Conservation (phyloP, 2,797 vertebrate species). For the Acanthurus tractus region DNA sequence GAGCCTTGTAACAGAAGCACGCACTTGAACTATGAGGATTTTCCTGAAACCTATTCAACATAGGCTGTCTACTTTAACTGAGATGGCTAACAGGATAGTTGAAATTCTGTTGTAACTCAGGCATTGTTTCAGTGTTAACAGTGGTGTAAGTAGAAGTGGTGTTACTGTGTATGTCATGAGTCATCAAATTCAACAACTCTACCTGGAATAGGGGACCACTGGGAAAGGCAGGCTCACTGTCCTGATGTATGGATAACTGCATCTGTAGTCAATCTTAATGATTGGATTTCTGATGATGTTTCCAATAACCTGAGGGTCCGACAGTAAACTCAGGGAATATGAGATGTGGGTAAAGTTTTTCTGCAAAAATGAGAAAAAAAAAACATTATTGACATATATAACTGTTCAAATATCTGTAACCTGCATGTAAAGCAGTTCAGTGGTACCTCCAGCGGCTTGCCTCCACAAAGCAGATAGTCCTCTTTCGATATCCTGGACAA, state of each 20-base stretch:
- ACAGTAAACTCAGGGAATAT: conserved; percentile 77
- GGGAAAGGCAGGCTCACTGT: conserved; percentile 79
- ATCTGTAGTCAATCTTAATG: conserved; percentile 80
- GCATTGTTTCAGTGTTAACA: no score
- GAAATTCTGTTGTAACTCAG: not conserved
- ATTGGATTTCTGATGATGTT: conserved; percentile 81
- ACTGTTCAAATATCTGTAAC: not conserved
- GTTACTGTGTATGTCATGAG: not conserved
- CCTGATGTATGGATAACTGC: conserved; percentile 78
- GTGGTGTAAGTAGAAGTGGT: not conserved
- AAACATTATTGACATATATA: not conserved
- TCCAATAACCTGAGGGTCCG: conserved; percentile 67
- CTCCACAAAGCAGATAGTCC: conserved; percentile 80
- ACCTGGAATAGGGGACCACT: conserved; percentile 76
- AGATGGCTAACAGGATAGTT: not conserved
- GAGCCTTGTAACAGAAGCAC: not conserved
- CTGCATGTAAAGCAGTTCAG: not conserved
- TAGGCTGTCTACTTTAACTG: no score
- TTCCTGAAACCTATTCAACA: no score
- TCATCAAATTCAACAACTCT: not conserved
- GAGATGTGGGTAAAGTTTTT: conserved; percentile 81
- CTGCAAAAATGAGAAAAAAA: conserved; percentile 52
- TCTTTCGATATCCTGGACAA: conserved; percentile 70
- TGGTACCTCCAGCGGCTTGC: conserved; percentile 74
- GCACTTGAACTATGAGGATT: not conserved